A percentile compares a stretch with the other conserved stretches of the same genome.
phyloP scores from a whole-genome alignment of 30 jellyfish, hydroid and myxozoan genomes.

The Pseudorhiza aurosa region DNA sequence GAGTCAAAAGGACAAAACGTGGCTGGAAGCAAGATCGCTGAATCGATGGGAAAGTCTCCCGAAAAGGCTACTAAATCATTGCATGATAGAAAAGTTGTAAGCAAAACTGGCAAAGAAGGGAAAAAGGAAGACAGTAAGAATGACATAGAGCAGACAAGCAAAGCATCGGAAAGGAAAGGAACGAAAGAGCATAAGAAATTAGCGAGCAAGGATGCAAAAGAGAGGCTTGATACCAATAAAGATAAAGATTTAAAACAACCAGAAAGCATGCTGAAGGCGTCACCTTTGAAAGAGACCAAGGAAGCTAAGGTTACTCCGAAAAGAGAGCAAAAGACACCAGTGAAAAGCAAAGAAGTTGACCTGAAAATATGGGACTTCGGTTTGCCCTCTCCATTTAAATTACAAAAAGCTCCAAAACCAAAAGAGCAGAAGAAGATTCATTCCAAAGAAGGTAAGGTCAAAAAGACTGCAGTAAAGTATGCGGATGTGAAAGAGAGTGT shows the following conservation, averaged over 20 bases:
- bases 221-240: neutral
- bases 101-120: neutral
- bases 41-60: neutral
- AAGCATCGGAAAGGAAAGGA: neutral
- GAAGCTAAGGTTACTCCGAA: neutral
- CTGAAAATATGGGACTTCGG: slow-evolving; percentile 53
- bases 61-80: slow-evolving; percentile 5
- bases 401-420: neutral
- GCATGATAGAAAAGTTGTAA: neutral
- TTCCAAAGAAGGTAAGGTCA: neutral
- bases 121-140: neutral
- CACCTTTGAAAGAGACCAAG: slow-evolving; percentile 11
- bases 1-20: neutral
- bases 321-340: slow-evolving; percentile 36
- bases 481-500: neutral
- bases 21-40: neutral
- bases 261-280: neutral
- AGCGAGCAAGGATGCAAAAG: slow-evolving; percentile 7
- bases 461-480: slow-evolving; percentile 5
- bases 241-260: neutral
- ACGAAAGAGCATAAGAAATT: slow-evolving; percentile 1
- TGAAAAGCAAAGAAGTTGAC: slow-evolving; percentile 44
- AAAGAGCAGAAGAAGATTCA: slow-evolving; percentile 21
- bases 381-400: slow-evolving; percentile 1
- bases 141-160: neutral